Base-by-base conservation (phyloP, 1,140 invertebrate species). In the Neodiprion lecontei region DNA sequence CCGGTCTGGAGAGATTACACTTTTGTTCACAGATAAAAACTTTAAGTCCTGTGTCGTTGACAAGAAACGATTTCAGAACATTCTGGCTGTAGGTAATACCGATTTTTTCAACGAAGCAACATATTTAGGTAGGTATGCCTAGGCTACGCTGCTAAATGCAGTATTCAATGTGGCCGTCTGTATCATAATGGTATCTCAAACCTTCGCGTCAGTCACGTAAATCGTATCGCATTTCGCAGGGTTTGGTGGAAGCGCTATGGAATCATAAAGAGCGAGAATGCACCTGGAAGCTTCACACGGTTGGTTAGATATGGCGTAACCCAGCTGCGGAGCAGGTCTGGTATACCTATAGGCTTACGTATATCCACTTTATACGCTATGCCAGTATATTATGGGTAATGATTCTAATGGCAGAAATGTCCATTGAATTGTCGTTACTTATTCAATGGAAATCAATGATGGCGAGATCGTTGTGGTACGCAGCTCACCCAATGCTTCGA, bases 381-480 rank as follows among this genome's bases (percentile, higher is more conserved):
- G 28, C 28, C n/a, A 9, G n/a, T 61, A 61, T 5, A 17, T 61
- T 14, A 14, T 67, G 75, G 72, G 76, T 78, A 80, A 81, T 75
- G 74, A 75, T 73, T 73, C 69, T 23, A 23, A 47, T 50, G 49
- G 53, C 53, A 40, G 53, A 14, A 61, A 70, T 78, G 53, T 67
- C 67, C 47, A 7, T 66, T 79, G 75, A 79, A 79, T 79, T 78
- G 28, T 81, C 40, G 80, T 81, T 81, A 73, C 75, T 79, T 79
- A 75, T 79, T 79, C 48, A 17, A 21, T 70, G 67, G 74, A 81
- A 81, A 81, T 79, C 80, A 74, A 81, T 81, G 79, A 78, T 78
- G 68, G 72, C 40, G 75, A 75, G 76, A 76, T 73, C 77, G 5
- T 61, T 61, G 53, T 17, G 53, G 53, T 7, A 12, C n/a, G 53